phyloP scores from a whole-genome alignment of 23 tunicate species.

The Aplidium turbinatum region DNA sequence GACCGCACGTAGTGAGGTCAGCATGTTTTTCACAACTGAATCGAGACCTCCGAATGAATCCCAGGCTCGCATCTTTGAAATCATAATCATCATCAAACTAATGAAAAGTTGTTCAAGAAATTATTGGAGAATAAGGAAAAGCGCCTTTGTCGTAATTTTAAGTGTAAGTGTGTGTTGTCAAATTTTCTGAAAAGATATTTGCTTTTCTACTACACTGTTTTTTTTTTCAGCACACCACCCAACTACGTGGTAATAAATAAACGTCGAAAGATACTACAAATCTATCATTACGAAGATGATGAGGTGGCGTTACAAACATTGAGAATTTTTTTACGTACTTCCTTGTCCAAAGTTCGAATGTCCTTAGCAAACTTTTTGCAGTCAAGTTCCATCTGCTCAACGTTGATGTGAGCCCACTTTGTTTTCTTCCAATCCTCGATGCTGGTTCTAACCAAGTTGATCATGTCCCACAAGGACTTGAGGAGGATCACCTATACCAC shows the following conservation, averaged over 20 bases:
- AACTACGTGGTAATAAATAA: too few relatives aligned
- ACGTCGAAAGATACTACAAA: too few relatives aligned
- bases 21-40: slow-evolving; percentile 90
- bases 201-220: too few relatives aligned
- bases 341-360: slow-evolving; percentile 86
- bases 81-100: not conserved
- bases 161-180: too few relatives aligned
- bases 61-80: slow-evolving; percentile 91
- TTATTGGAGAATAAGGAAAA: too few relatives aligned
- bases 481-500: slow-evolving; percentile 71
- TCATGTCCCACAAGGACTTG: slow-evolving; percentile 95
- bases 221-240: too few relatives aligned
- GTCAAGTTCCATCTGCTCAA: slow-evolving; percentile 96
- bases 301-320: too few relatives aligned
- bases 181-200: too few relatives aligned
- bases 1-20: slow-evolving; percentile 90
- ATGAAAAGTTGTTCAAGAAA: too few relatives aligned
- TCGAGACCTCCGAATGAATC: slow-evolving; percentile 92
- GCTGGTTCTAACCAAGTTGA: slow-evolving; percentile 74
- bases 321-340: slow-evolving; percentile 41
- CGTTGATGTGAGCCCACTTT: slow-evolving; percentile 91
- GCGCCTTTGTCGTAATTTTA: too few relatives aligned
- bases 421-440: slow-evolving; percentile 94
- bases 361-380: slow-evolving; percentile 97
- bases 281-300: too few relatives aligned